Conservation (phyloP, 2,797 vertebrate species). For the Sebastolobus altivelis region DNA sequence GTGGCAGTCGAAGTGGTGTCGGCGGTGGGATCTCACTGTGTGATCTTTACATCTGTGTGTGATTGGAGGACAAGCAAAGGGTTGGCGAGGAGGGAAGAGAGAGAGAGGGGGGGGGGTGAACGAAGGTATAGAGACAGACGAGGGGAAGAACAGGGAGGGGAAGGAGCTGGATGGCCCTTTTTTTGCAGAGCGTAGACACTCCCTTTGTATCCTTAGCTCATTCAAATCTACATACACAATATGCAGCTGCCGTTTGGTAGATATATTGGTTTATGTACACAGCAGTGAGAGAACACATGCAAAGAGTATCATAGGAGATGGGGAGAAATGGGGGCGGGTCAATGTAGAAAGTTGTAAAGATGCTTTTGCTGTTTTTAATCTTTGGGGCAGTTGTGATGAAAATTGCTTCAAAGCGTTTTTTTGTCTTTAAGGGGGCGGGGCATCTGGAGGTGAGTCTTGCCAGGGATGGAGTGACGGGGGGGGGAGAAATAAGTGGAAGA, state of each 20-base stretch:
- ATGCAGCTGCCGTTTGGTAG: conserved; percentile 87
- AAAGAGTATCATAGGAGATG: conserved; percentile 86
- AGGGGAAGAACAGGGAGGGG: conserved; percentile 26
- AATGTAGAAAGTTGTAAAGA: conserved; percentile 82
- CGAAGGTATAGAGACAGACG: conserved; percentile 58
- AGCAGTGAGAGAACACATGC: conserved; percentile 88
- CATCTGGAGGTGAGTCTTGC: conserved; percentile 74
- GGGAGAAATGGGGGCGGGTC: conserved; percentile 50
- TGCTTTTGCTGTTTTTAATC: conserved; percentile 86
- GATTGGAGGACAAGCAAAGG: conserved; percentile 75
- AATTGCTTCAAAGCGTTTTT: conserved; percentile 83
- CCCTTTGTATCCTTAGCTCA: conserved; percentile 82
- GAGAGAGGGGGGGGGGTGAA: conserved; percentile 25
- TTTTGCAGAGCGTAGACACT: conserved; percentile 81
- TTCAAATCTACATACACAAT: conserved; percentile 86
- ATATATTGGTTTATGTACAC: conserved; percentile 88
- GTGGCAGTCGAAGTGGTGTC: conserved; percentile 75
- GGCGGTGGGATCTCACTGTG: conserved; percentile 72
- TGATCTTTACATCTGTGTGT: conserved; percentile 79
- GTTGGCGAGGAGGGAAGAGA: conserved; percentile 53
- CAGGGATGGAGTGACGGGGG: conserved; percentile 67
- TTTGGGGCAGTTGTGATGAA: conserved; percentile 86
- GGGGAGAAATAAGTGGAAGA: conserved; percentile 79
- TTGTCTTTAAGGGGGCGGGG: conserved; percentile 77
- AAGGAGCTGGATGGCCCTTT: conserved; percentile 78